These are phyloP conservation scores for Chinchilla lanigera DNA, from an alignment of 2,113 vertebrate species.

Conservation along the genomic window DNA sequence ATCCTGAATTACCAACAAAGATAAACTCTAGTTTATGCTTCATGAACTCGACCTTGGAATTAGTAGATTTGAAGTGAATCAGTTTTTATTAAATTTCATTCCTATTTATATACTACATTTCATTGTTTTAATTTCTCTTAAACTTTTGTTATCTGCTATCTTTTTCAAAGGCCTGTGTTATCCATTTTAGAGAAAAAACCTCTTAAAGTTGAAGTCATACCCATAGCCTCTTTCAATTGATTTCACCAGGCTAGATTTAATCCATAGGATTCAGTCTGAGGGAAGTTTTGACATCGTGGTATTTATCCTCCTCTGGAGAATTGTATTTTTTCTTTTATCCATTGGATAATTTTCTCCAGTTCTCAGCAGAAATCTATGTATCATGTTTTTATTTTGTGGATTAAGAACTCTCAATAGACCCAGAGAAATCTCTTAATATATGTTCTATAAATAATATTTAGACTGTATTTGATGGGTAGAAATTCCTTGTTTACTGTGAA, in stretches of 20 bases:
- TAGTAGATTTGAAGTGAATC: not conserved
- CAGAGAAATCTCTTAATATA: not conserved
- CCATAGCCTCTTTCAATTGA: not conserved
- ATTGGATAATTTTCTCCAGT: not conserved
- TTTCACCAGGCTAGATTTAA: not conserved
- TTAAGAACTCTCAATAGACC: not conserved
- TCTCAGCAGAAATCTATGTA: not conserved
- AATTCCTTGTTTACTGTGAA: not conserved
- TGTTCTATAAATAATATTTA: not conserved
- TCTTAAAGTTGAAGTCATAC: not conserved
- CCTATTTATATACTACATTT: conserved; percentile 4
- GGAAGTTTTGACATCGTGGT: not conserved
- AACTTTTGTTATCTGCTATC: not conserved
- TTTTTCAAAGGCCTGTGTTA: not conserved
- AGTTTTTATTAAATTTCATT: not conserved
- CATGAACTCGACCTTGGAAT: not conserved
- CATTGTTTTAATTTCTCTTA: not conserved
- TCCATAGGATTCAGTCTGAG: not conserved
- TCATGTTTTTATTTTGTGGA: conserved; percentile 48
- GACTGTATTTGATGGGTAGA: not conserved
- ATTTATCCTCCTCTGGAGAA: conserved; percentile 32
- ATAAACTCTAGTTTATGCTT: not conserved
- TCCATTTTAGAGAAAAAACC: conserved; percentile 33
- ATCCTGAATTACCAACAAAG: not conserved
- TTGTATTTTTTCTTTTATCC: not conserved